phyloP scores from a whole-genome alignment of 1,140 invertebrate species.

The Oscheius sp. region DNA sequence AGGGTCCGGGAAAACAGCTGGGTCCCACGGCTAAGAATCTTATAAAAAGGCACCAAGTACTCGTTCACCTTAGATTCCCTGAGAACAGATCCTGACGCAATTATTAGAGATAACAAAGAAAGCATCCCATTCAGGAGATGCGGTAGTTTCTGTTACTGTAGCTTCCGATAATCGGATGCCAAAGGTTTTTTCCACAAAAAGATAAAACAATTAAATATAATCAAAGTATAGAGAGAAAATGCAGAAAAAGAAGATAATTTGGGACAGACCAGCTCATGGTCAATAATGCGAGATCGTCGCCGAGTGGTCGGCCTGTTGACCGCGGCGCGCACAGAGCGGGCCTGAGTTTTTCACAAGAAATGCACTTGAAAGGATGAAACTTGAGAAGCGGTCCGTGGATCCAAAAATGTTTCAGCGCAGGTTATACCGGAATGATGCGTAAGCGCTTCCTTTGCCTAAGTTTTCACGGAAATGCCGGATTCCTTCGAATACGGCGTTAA shows the following conservation, averaged over 20 bases:
- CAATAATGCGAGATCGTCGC: slow-evolving; percentile 8
- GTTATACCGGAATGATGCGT: too few species aligned
- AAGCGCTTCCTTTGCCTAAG: too few species aligned
- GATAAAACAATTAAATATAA: not conserved
- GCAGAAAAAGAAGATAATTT: not conserved
- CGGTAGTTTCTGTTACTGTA: not conserved
- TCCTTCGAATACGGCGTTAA: too few species aligned
- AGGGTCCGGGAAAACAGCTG: slow-evolving; percentile 26
- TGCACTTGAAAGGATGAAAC: slow-evolving; percentile 10
- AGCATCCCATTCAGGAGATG: slow-evolving; percentile 12
- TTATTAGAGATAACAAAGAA: slow-evolving; percentile 32
- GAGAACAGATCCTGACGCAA: slow-evolving; percentile 28
- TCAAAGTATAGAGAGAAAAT: not conserved
- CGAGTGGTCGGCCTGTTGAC: slow-evolving; percentile 32
- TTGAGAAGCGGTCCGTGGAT: not conserved
- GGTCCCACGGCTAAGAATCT: slow-evolving; percentile 17
- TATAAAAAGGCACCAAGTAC: not conserved
- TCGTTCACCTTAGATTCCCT: slow-evolving; percentile 13
- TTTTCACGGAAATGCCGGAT: too few species aligned
- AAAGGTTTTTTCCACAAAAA: too few species aligned
- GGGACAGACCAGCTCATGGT: not conserved
- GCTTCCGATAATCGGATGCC: not conserved
- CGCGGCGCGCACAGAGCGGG: slow-evolving; percentile 3
- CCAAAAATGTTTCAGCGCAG: slow-evolving; percentile 6
- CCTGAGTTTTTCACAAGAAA: slow-evolving; percentile 5